These are phyloP conservation scores for Montipora capricornis DNA, from an alignment of 64 coral and sea anemone genomes.

Conservation along the genomic window DNA sequence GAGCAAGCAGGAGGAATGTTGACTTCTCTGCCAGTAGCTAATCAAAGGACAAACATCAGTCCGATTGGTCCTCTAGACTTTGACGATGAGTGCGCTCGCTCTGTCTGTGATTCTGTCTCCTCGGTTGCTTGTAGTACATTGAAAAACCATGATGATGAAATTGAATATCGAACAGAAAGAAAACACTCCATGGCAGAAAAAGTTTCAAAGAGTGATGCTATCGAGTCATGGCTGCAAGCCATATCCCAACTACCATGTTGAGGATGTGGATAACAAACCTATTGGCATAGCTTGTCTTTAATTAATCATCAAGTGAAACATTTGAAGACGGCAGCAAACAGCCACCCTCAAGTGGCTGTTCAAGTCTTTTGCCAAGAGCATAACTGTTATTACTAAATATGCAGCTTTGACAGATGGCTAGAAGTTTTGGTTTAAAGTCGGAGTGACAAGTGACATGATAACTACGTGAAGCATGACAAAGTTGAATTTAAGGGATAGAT, in stretches of 20 bases:
- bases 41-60: not conserved
- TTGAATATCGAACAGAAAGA: not conserved
- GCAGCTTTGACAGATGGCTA: too few species aligned
- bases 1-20: not conserved
- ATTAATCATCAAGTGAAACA: too few species aligned
- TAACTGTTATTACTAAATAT: too few species aligned
- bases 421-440: too few species aligned
- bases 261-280: too few species aligned
- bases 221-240: not conserved
- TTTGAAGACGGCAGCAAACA: too few species aligned
- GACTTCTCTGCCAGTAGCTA: not conserved
- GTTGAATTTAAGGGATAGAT: too few species aligned
- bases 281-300: too few species aligned
- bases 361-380: too few species aligned
- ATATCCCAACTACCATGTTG: not conserved
- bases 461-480: too few species aligned
- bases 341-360: too few species aligned
- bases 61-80: not conserved
- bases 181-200: not conserved
- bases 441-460: too few species aligned
- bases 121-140: conserved; percentile 17
- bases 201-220: not conserved
- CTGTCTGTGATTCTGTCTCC: conserved; percentile 23
- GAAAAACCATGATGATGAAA: not conserved
- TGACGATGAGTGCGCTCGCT: conserved; percentile 2